phyloP scores from a whole-genome alignment of 2,113 vertebrate species.

The Silurus meridionalis region DNA sequence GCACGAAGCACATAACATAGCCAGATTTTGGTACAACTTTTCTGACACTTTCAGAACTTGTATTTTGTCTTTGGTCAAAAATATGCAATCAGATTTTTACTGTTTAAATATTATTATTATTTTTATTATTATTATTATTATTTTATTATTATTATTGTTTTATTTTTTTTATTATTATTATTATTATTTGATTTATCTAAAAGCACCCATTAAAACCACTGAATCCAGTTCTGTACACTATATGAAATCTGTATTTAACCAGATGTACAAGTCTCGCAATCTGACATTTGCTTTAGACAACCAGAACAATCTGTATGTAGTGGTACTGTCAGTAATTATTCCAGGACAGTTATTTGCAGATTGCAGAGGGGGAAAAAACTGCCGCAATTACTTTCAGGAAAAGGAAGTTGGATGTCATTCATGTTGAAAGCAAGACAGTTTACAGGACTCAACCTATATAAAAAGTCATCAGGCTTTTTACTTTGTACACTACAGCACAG shows the following conservation, averaged over 20 bases:
- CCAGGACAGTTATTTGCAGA: not conserved
- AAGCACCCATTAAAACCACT: not conserved
- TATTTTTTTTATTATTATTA: no score
- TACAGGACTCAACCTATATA: not conserved
- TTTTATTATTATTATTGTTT: no score
- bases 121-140: no score
- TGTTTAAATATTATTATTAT: no score
- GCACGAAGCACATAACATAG: no score
- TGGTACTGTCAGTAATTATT: not conserved
- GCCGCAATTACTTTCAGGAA: not conserved
- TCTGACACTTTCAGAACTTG: not conserved
- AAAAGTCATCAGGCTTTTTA: not conserved
- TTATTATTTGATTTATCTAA: not conserved
- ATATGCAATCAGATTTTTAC: no score
- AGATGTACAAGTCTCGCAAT: not conserved
- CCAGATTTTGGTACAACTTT: no score
- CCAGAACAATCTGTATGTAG: not conserved
- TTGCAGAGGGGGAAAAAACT: not conserved
- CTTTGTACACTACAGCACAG: no score
- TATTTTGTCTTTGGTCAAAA: not conserved
- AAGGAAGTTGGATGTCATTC: not conserved
- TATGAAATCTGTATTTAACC: not conserved
- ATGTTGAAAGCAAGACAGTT: not conserved
- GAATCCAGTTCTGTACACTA: not conserved
- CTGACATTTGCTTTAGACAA: not conserved